Evolutionary conservation across 2,797 vertebrate species (phyloP).

Genomic region (Pangasius sanitwongsei): DNA sequence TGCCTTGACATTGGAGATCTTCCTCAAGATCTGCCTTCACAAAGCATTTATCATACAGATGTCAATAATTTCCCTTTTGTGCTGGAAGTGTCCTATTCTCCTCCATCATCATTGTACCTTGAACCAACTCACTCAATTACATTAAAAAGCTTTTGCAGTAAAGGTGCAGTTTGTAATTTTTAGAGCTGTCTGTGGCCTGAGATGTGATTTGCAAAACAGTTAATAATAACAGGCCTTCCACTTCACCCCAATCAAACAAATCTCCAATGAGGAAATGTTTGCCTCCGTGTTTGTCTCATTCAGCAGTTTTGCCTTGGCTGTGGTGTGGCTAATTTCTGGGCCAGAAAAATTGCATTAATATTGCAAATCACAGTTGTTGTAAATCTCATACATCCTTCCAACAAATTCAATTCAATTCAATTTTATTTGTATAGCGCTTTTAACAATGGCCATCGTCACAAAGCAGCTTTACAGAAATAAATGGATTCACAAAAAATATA

Average conservation of each 20-base stretch:
- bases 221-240: neutral
- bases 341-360: neutral
- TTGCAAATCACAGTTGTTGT: neutral
- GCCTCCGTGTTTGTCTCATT: neutral
- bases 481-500: too few relatives aligned
- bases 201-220: too few relatives aligned
- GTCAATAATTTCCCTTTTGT: neutral
- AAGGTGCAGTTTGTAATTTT: neutral
- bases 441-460: too few relatives aligned
- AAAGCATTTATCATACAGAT: neutral
- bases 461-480: too few relatives aligned
- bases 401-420: too few relatives aligned
- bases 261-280: neutral
- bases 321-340: neutral
- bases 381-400: neutral
- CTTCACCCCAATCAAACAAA: neutral
- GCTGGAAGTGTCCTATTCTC: neutral
- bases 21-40: conserved; percentile 6
- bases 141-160: neutral
- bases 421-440: too few relatives aligned
- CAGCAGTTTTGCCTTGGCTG: neutral
- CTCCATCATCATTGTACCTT: neutral
- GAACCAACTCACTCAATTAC: neutral
- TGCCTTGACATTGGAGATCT: conserved; percentile 22
- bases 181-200: too few relatives aligned